Percentiles rank a stretch among this genome's conserved stretches.
These are phyloP conservation scores for Chaetogeoica ovagalla DNA, from an alignment of 2,888 invertebrate species.

Conservation along the genomic window DNA sequence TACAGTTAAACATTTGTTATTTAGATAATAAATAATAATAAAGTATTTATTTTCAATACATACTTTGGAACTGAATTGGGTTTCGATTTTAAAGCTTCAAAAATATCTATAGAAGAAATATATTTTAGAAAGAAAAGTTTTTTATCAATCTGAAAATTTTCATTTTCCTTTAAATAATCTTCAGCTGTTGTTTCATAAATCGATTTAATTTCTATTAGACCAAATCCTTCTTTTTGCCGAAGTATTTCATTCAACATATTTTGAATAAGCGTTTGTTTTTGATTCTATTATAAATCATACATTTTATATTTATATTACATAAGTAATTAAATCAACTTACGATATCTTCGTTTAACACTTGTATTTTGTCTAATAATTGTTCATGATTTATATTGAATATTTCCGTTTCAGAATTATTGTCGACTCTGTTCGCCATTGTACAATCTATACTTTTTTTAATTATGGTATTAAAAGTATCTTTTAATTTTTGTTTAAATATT, in stretches of 20 bases:
- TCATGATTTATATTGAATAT: background rate
- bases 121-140: background rate
- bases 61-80: background rate
- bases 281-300: constrained; percentile 9
- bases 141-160: background rate
- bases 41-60: background rate
- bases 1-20: background rate
- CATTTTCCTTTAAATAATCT: background rate
- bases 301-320: background rate
- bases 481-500: background rate
- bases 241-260: constrained; percentile 2
- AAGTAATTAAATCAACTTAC: background rate
- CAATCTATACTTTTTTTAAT: constrained; percentile 3
- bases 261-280: background rate
- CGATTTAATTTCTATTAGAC: background rate
- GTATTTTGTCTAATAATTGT: background rate
- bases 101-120: background rate
- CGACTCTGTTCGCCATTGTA: background rate
- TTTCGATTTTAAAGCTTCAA: background rate
- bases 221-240: constrained; percentile 16
- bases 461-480: background rate
- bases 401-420: background rate
- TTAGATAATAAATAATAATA: no score
- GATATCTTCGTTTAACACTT: background rate
- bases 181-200: background rate